phyloP scores from a whole-genome alignment of 2,888 invertebrate species.

The Malthinus seriepunctatus region DNA sequence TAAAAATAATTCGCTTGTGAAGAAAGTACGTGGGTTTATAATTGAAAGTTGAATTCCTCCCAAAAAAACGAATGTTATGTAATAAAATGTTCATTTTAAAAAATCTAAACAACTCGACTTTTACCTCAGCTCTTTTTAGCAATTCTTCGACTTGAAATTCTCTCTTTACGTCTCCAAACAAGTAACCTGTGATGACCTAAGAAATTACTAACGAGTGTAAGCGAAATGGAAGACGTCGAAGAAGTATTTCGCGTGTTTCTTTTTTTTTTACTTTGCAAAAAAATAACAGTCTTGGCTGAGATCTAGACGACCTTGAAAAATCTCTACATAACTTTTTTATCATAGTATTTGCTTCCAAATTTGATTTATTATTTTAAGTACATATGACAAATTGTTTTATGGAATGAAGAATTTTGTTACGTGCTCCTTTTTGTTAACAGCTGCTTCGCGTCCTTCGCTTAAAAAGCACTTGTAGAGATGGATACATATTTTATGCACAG shows the following conservation, averaged over 20 bases:
- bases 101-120: too few relatives aligned
- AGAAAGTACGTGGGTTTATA: too few relatives aligned
- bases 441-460: constrained; percentile 13
- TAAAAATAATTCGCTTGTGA: too few relatives aligned
- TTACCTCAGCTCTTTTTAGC: too few relatives aligned
- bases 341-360: constrained; percentile 18
- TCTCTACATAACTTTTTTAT: constrained; percentile 22
- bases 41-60: too few relatives aligned
- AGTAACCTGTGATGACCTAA: constrained; percentile 4
- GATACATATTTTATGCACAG: constrained; percentile 19
- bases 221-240: constrained; percentile 8
- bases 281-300: constrained; percentile 15
- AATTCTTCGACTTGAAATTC: neutral
- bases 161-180: constrained; percentile 4
- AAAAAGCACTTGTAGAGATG: constrained; percentile 11
- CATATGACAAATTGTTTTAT: constrained; percentile 29
- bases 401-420: constrained; percentile 12
- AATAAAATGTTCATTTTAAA: too few relatives aligned
- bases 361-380: constrained; percentile 26
- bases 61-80: too few relatives aligned
- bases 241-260: constrained; percentile 9
- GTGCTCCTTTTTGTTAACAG: constrained; percentile 4
- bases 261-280: neutral
- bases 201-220: constrained; percentile 3
- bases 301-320: constrained; percentile 29